Conservation (phyloP, 2,888 invertebrate species). For the Dastarcus helophoroides region DNA sequence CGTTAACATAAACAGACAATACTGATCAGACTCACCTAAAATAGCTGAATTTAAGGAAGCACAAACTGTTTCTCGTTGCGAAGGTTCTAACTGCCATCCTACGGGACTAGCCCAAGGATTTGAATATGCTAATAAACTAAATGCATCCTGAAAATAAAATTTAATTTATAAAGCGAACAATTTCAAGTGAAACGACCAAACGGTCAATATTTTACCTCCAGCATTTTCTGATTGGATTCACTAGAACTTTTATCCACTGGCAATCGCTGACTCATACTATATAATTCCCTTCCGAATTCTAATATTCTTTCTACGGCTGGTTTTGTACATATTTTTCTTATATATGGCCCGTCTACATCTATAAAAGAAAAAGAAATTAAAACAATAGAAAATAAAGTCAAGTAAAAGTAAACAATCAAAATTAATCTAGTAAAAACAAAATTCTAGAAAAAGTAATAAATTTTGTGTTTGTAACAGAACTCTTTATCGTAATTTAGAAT, state of each 20-base stretch:
- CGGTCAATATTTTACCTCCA: slow-evolving; percentile 53
- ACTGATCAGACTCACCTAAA: slow-evolving; percentile 54
- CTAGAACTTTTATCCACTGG: slow-evolving; percentile 71
- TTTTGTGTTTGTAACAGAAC: too few species aligned
- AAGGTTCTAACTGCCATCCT: slow-evolving; percentile 91
- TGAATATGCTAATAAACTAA: slow-evolving; percentile 93
- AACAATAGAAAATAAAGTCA: slow-evolving; percentile 1
- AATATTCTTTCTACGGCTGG: slow-evolving; percentile 87
- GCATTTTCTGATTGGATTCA: slow-evolving; percentile 78
- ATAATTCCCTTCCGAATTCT: slow-evolving; percentile 87
- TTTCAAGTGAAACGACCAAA: too few species aligned
- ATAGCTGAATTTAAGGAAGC: slow-evolving; percentile 96
- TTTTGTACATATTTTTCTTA: slow-evolving; percentile 43
- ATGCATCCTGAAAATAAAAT: slow-evolving; percentile 68
- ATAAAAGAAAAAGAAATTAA: slow-evolving; percentile 16
- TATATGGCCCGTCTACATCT: slow-evolving; percentile 41
- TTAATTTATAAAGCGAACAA: too few species aligned
- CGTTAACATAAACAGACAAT: too few species aligned
- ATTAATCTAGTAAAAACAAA: too few species aligned
- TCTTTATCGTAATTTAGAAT: too few species aligned
- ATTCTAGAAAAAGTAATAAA: too few species aligned
- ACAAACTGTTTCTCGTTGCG: slow-evolving; percentile 88
- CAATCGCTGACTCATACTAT: slow-evolving; percentile 79
- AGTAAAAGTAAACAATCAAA: background rate
- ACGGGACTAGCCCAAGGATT: slow-evolving; percentile 97